These are phyloP conservation scores for Brienomyrus longianalis DNA, from an alignment of 2,113 vertebrate genomes.

Conservation along the genomic window DNA sequence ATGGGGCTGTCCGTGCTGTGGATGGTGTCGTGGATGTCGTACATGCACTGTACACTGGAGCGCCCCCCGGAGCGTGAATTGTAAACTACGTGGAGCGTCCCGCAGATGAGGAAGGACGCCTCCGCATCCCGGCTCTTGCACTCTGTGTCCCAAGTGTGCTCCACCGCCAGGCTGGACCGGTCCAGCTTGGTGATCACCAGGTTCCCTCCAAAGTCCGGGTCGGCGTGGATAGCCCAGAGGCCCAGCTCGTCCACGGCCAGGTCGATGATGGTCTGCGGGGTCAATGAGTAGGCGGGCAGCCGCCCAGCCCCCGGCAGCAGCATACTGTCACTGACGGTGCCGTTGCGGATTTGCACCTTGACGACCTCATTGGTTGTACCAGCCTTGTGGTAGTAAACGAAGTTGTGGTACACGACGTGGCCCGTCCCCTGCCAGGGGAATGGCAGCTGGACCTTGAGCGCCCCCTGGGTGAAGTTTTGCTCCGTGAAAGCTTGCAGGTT, in stretches of 20 bases:
- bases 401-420: constrained; percentile 70
- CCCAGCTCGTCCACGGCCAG: constrained; percentile 84
- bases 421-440: constrained; percentile 82
- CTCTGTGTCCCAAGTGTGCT: constrained; percentile 78
- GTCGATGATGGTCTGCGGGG: constrained; percentile 75
- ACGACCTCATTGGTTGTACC: constrained; percentile 77
- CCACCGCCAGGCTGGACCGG: constrained; percentile 56
- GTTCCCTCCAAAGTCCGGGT: constrained; percentile 67
- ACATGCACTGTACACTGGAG: constrained; percentile 75
- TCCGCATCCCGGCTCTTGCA: constrained; percentile 77
- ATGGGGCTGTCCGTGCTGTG: constrained; percentile 50
- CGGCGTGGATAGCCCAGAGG: constrained; percentile 83
- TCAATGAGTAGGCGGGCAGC: constrained; percentile 71
- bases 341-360: constrained; percentile 75
- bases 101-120: constrained; percentile 81
- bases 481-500: constrained; percentile 71
- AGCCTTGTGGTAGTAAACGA: constrained; percentile 78
- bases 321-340: constrained; percentile 62
- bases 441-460: constrained; percentile 60
- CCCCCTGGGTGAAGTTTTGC: constrained; percentile 43
- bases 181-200: constrained; percentile 83
- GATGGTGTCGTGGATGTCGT: constrained; percentile 69
- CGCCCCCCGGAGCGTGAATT: constrained; percentile 68
- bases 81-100: constrained; percentile 82
- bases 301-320: constrained; percentile 72